Conservation (phyloP, 2,888 invertebrate genomes). For the Dysmachus trigonus region DNA sequence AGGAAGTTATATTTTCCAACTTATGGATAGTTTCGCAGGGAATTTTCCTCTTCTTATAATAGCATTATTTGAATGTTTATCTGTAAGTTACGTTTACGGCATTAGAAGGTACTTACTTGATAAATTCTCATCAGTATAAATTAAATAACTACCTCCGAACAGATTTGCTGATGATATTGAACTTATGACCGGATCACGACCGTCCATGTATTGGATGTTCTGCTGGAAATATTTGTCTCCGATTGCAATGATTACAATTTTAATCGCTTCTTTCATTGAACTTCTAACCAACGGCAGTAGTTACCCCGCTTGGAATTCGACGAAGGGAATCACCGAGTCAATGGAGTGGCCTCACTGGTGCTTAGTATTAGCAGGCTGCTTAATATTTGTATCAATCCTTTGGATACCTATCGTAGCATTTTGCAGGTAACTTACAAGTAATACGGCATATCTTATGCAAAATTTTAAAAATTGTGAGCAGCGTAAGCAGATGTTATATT, state of each 20-base stretch:
- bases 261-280: slow-evolving; percentile 84
- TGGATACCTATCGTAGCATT: slow-evolving; percentile 90
- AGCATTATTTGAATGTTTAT: slow-evolving; percentile 91
- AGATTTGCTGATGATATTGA: slow-evolving; percentile 95
- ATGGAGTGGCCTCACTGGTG: slow-evolving; percentile 92
- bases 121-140: neutral
- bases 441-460: too few relatives aligned
- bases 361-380: slow-evolving; percentile 74
- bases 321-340: slow-evolving; percentile 75
- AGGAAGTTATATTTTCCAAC: slow-evolving; percentile 91
- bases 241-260: slow-evolving; percentile 84
- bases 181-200: slow-evolving; percentile 90
- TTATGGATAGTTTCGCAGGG: slow-evolving; percentile 94
- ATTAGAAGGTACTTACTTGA: slow-evolving; percentile 75
- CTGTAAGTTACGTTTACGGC: slow-evolving; percentile 93
- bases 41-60: slow-evolving; percentile 92
- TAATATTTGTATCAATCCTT: slow-evolving; percentile 81
- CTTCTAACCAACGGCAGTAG: slow-evolving; percentile 82
- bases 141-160: neutral
- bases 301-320: slow-evolving; percentile 84
- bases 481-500: too few relatives aligned
- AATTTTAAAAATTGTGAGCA: too few relatives aligned
- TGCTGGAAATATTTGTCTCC: slow-evolving; percentile 96
- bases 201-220: slow-evolving; percentile 89
- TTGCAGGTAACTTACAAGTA: slow-evolving; percentile 69